Conservation (phyloP, 2,888 invertebrate species). For the Drosophila algonquin region DNA sequence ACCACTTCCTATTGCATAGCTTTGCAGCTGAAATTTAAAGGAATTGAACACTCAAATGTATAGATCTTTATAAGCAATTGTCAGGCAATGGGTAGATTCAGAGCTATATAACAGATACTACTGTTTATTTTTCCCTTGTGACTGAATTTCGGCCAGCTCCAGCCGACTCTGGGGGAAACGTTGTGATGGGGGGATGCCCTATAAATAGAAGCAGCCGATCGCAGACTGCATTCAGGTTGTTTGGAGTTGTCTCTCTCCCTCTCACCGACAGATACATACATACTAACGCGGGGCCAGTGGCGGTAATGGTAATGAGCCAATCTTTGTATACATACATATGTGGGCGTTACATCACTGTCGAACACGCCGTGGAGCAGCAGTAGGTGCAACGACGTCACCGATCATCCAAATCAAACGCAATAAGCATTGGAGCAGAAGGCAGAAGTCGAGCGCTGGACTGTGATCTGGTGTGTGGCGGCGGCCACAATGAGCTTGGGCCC, state of each 20-base stretch:
- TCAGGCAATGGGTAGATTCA: neutral
- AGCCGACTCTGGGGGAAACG: neutral
- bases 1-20: slow-evolving; percentile 57
- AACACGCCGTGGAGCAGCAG: slow-evolving; percentile 27
- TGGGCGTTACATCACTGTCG: slow-evolving; percentile 59
- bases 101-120: neutral
- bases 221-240: slow-evolving; percentile 60
- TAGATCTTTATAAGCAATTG: neutral
- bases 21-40: slow-evolving; percentile 54
- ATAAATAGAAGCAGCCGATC: slow-evolving; percentile 67
- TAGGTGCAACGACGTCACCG: slow-evolving; percentile 52
- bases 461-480: slow-evolving; percentile 26
- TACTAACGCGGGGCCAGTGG: too few species aligned
- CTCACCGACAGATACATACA: too few species aligned
- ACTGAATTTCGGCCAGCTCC: neutral
- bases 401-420: slow-evolving; percentile 28
- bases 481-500: slow-evolving; percentile 21
- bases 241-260: slow-evolving; percentile 41
- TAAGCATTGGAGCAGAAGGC: slow-evolving; percentile 4
- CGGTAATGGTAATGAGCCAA: slow-evolving; percentile 20
- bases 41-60: neutral
- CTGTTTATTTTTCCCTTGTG: neutral
- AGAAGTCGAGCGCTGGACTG: slow-evolving; percentile 23
- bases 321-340: slow-evolving; percentile 14
- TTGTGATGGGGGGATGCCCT: slow-evolving; percentile 31